Evolutionary conservation across 2,888 invertebrate species (phyloP).

Genomic region (Drosophila engyochracea): DNA sequence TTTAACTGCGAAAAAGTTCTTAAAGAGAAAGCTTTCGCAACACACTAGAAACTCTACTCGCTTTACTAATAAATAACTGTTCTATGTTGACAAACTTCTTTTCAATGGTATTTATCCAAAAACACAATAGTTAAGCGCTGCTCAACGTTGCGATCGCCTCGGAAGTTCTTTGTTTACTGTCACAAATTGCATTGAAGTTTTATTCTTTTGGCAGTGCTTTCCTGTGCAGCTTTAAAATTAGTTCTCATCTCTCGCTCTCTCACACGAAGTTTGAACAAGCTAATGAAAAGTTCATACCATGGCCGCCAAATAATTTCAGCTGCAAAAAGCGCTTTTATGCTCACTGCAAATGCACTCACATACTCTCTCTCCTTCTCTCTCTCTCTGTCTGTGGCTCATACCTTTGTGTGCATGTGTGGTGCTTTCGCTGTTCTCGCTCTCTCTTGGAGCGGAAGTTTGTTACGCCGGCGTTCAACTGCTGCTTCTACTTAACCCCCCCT

Average conservation of each 20-base stretch:
- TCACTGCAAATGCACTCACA: constrained; percentile 41
- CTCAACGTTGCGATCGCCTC: constrained; percentile 71
- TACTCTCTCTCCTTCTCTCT: constrained; percentile 6
- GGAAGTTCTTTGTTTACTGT: constrained; percentile 83
- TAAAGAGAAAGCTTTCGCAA: constrained; percentile 41
- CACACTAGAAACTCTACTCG: background rate
- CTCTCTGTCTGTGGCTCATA: constrained; percentile 2
- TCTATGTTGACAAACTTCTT: constrained; percentile 7
- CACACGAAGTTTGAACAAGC: constrained; percentile 47
- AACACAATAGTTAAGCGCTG: constrained; percentile 35
- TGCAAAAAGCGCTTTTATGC: constrained; percentile 63
- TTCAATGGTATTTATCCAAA: constrained; percentile 17
- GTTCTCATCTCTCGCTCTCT: constrained; percentile 68
- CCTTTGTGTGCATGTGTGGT: constrained; percentile 21
- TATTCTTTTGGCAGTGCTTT: constrained; percentile 59
- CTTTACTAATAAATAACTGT: constrained; percentile 13
- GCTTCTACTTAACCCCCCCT: constrained; percentile 27
- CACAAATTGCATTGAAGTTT: constrained; percentile 69
- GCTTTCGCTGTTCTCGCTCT: constrained; percentile 42
- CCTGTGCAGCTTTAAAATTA: constrained; percentile 59
- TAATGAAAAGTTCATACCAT: constrained; percentile 45
- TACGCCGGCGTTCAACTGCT: constrained; percentile 52
- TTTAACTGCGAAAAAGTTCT: constrained; percentile 27
- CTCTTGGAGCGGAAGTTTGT: constrained; percentile 63
- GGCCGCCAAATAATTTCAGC: constrained; percentile 53